These are phyloP conservation scores for Drosophila prosaltans DNA, from an alignment of 1,140 invertebrate species.

Conservation along the genomic window DNA sequence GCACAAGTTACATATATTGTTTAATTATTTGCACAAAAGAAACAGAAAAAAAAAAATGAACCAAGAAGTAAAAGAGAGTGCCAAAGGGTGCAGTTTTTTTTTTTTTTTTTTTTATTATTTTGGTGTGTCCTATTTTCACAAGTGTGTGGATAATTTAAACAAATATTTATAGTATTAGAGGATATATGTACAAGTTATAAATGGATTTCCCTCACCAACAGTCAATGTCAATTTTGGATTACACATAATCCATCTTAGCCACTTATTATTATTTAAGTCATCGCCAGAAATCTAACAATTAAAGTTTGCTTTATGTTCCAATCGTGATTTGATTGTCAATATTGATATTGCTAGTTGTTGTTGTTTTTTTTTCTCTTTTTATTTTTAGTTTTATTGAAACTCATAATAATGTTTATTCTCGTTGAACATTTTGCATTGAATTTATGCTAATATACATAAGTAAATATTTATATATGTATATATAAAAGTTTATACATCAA, in stretches of 20 bases:
- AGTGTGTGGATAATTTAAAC: constrained; percentile 57
- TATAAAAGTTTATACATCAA: too few species aligned
- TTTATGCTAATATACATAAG: constrained; percentile 16
- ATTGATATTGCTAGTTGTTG: constrained; percentile 22
- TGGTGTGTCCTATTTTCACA: constrained; percentile 44
- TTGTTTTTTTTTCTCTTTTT: constrained; percentile 22
- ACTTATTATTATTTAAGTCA: constrained; percentile 56
- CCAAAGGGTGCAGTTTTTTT: constrained; percentile 45
- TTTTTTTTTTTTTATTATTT: neutral
- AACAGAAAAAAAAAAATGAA: neutral
- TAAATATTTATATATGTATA: neutral
- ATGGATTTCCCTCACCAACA: constrained; percentile 44
- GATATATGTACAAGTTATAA: constrained; percentile 20
- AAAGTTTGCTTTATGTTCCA: constrained; percentile 56
- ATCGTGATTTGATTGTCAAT: constrained; percentile 50
- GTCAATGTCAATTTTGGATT: constrained; percentile 53
- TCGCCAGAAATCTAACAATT: constrained; percentile 44
- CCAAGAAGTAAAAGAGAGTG: constrained; percentile 47
- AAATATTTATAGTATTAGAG: constrained; percentile 52
- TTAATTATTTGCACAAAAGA: constrained; percentile 56
- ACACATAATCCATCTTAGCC: constrained; percentile 28
- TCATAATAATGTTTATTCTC: constrained; percentile 24
- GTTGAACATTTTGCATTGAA: constrained; percentile 20
- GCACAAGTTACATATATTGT: constrained; percentile 63
- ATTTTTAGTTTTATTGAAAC: constrained; percentile 41